phyloP scores from a whole-genome alignment of 92 coral and sea anemone genomes.

The Scolanthus callimorphus region DNA sequence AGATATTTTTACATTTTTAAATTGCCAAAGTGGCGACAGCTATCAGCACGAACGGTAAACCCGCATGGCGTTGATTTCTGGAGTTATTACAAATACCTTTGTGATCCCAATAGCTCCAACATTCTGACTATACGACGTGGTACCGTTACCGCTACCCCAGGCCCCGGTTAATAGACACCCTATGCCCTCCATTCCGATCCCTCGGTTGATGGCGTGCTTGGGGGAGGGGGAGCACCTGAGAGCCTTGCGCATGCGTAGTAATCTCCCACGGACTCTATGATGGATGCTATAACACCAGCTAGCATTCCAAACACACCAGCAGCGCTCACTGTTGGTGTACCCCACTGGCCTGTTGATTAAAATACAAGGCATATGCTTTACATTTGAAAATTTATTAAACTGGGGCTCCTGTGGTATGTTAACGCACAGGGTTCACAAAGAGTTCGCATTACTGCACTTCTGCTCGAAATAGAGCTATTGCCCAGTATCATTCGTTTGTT shows the following conservation, averaged over 20 bases:
- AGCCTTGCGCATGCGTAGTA: slow-evolving; percentile 89
- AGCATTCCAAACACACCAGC: slow-evolving; percentile 93
- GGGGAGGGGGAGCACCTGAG: slow-evolving; percentile 94
- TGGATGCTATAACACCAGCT: slow-evolving; percentile 81
- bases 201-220: slow-evolving; percentile 84
- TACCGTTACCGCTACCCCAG: slow-evolving; percentile 77
- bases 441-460: too few species aligned
- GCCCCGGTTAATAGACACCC: slow-evolving; percentile 76
- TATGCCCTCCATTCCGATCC: slow-evolving; percentile 80
- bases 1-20: too few species aligned
- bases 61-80: too few species aligned
- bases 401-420: too few species aligned
- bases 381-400: too few species aligned
- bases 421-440: too few species aligned
- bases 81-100: too few species aligned
- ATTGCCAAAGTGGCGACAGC: too few species aligned
- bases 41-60: too few species aligned
- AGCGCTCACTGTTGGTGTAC: slow-evolving; percentile 80
- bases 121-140: slow-evolving; percentile 81
- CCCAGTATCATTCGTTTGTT: too few species aligned
- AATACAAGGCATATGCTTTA: too few species aligned
- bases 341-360: slow-evolving; percentile 77
- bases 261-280: slow-evolving; percentile 84
- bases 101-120: slow-evolving; percentile 91
- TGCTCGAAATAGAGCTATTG: too few species aligned